Percentiles rank a stretch among this genome's conserved stretches.
These are phyloP conservation scores for Nothobranchius kuhntae DNA, from an alignment of 2,113 vertebrate species.

Conservation along the genomic window DNA sequence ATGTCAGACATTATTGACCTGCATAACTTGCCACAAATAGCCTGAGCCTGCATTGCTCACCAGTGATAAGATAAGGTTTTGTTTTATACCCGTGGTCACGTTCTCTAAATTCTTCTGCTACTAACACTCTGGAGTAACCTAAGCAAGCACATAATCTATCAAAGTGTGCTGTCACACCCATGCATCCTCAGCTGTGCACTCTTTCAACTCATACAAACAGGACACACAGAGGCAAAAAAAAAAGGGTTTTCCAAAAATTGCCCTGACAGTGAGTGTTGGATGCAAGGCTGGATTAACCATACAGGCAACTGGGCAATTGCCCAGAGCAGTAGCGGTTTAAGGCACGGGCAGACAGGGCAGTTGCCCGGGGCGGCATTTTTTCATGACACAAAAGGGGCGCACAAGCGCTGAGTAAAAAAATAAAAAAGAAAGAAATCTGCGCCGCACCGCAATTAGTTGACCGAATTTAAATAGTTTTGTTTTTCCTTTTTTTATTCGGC, in stretches of 20 bases:
- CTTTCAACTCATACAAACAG: constrained; percentile 24
- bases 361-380: no score
- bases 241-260: constrained; percentile 47
- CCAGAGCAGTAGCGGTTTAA: no score
- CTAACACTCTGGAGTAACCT: constrained; percentile 19
- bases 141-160: neutral
- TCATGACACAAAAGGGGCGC: no score
- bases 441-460: no score
- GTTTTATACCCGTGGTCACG: neutral
- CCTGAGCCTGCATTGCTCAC: neutral
- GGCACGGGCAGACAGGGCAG: no score
- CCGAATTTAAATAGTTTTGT: no score
- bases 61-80: constrained; percentile 13
- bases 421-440: no score
- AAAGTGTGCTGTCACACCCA: constrained; percentile 7
- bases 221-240: constrained; percentile 11
- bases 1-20: constrained; percentile 45
- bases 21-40: constrained; percentile 36
- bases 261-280: no score
- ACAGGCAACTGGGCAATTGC: no score
- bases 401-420: no score
- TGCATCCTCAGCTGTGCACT: constrained; percentile 28
- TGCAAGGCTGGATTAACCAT: no score
- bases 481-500: no score
- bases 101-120: constrained; percentile 10